A percentile compares a stretch with the other conserved stretches of the same genome.
Conservation (phyloP, 2,888 invertebrate species). For the Bugulina stolonifera region DNA sequence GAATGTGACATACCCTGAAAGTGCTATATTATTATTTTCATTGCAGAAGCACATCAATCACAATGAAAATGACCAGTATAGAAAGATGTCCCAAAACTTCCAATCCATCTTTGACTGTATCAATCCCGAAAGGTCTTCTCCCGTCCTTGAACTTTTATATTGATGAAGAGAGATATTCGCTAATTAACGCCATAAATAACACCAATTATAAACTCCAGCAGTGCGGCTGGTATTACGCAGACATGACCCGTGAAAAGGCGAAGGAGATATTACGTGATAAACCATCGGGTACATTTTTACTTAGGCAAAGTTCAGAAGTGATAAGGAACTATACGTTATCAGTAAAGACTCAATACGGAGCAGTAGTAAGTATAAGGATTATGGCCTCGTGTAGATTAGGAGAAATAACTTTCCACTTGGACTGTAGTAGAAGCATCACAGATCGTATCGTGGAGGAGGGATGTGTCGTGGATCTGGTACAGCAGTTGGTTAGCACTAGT, state of each 20-base stretch:
- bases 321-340: conserved; percentile 6
- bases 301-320: conserved; percentile 11
- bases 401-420: background rate
- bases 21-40: no score
- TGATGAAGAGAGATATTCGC: conserved; percentile 7
- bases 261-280: background rate
- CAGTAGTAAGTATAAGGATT: conserved; percentile 13
- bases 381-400: background rate
- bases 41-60: no score
- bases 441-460: conserved; percentile 7
- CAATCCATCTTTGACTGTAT: background rate
- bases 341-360: background rate
- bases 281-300: background rate
- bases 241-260: conserved; percentile 8
- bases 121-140: background rate
- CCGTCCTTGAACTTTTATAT: conserved; percentile 5
- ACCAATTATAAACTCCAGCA: conserved; percentile 15
- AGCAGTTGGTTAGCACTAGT: background rate
- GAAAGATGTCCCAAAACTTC: background rate
- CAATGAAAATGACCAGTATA: conserved; percentile 23
- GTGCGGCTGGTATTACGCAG: conserved; percentile 17
- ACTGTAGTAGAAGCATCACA: conserved; percentile 14
- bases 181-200: conserved; percentile 14
- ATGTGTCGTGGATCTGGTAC: conserved; percentile 12
- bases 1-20: no score